Conservation (phyloP, 2,797 vertebrate species). For the Adrianichthys oophorus region DNA sequence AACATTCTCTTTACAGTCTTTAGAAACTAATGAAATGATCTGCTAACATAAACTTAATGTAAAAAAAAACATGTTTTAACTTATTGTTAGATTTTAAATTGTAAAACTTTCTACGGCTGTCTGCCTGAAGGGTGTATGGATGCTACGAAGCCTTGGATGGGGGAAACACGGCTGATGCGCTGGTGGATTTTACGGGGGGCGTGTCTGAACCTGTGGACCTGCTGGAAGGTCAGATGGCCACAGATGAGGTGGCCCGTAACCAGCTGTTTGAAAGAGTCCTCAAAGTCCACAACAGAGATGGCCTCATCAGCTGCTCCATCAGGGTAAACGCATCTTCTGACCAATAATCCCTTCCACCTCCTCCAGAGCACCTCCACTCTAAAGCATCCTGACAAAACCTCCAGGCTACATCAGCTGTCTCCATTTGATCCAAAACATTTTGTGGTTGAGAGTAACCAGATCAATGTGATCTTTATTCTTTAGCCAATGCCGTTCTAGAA, state of each 20-base stretch:
- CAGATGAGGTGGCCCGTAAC: slow-evolving; percentile 84
- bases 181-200: slow-evolving; percentile 95
- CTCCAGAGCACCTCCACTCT: too few relatives aligned
- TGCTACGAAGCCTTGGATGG: slow-evolving; percentile 95
- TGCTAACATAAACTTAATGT: too few relatives aligned
- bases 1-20: background rate
- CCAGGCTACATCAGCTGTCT: too few relatives aligned
- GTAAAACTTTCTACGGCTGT: background rate
- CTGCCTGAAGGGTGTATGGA: slow-evolving; percentile 82
- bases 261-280: slow-evolving; percentile 91
- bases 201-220: slow-evolving; percentile 93
- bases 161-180: slow-evolving; percentile 92
- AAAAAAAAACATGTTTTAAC: too few relatives aligned
- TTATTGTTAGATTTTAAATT: too few relatives aligned
- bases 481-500: too few relatives aligned
- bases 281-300: slow-evolving; percentile 93
- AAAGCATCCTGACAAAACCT: too few relatives aligned
- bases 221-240: slow-evolving; percentile 82
- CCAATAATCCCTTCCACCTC: too few relatives aligned
- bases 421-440: too few relatives aligned
- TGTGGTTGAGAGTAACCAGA: too few relatives aligned
- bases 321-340: slow-evolving; percentile 75
- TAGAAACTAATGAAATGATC: background rate
- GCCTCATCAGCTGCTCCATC: slow-evolving; percentile 97
- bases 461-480: too few relatives aligned